Conservation (phyloP, 2,797 vertebrate species). For the Lagorchestes hirsutus region DNA sequence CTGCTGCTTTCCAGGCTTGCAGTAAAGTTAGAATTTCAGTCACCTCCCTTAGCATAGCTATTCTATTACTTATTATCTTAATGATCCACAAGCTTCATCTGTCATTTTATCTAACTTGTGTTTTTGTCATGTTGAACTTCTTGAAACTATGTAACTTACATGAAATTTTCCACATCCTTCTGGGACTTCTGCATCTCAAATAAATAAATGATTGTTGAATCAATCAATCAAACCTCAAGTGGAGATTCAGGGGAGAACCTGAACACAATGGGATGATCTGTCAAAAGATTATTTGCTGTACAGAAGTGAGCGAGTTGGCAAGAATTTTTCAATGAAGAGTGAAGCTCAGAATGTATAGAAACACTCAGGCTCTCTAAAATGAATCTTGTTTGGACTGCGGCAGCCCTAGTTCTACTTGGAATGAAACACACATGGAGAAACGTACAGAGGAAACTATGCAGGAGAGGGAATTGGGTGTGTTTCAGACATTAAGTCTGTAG, state of each 20-base stretch:
- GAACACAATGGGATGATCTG: background rate
- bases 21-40: background rate
- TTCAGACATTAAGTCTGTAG: slow-evolving; percentile 79
- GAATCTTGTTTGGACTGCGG: slow-evolving; percentile 44
- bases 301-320: background rate
- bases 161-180: background rate
- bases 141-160: background rate
- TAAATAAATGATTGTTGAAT: background rate
- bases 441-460: slow-evolving; percentile 75
- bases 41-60: background rate
- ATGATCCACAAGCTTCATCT: background rate
- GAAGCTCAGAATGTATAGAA: background rate
- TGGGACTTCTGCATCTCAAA: background rate
- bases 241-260: background rate
- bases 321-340: background rate
- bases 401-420: slow-evolving; percentile 55
- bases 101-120: background rate
- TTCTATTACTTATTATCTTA: background rate
- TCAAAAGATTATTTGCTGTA: slow-evolving; percentile 3
- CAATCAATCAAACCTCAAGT: background rate
- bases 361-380: background rate
- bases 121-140: background rate
- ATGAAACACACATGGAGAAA: slow-evolving; percentile 73
- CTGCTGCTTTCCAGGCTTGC: background rate
- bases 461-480: slow-evolving; percentile 70